Base-by-base conservation (phyloP, 2,113 vertebrate genomes). In the Dicrurus megarhynchus region DNA sequence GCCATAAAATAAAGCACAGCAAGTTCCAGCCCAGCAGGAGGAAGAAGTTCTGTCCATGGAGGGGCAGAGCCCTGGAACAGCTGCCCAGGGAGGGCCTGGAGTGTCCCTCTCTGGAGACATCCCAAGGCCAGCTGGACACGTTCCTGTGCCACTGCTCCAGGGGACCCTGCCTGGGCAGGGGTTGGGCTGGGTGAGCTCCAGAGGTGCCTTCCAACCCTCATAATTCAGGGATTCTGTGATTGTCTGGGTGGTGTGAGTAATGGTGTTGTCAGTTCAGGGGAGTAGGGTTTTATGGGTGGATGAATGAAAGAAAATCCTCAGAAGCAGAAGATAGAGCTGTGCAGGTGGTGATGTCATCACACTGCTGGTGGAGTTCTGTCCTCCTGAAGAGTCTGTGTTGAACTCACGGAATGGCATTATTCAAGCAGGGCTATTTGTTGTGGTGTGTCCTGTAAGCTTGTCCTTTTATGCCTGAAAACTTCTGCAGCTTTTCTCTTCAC, bases 1-100 rank as follows among this genome's bases (percentile, higher is more conserved):
- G n/a, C 28, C 69, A n/a, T 8, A 1, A 28, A n/a, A 33, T 4
- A 2, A 28, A 75, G 1, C 15, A 1, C 46, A 11, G 6, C 10
- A 0, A 61, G 33, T 2, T 3, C 4, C 55, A 68, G 1, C 16
- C 13, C 33, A 10, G 22, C 27, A 15, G 13, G 6, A 28, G 63
- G 46, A 35, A 52, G 61, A 77, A 15, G 27, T 60, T 22, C 1
- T 69, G 4, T 52, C 1, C 37, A 0, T 19, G 53, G 71, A 60
- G 84, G 55, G 39, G 74, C 84, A 77, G 84, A 59, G 61, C 9
- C 32, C 59, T 84, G 82, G 47, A 32, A 4, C 10, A 39, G 57
- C 49, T 84, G 82, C 59, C 49, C 69, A 23, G 69, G 59, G 49
- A 64, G 41, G n/a, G 59, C 30, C 16, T 65, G 69, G n/a, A 41